Evolutionary conservation across 2,888 invertebrate species (phyloP).

Genomic region (Ypsolopha scabrella): DNA sequence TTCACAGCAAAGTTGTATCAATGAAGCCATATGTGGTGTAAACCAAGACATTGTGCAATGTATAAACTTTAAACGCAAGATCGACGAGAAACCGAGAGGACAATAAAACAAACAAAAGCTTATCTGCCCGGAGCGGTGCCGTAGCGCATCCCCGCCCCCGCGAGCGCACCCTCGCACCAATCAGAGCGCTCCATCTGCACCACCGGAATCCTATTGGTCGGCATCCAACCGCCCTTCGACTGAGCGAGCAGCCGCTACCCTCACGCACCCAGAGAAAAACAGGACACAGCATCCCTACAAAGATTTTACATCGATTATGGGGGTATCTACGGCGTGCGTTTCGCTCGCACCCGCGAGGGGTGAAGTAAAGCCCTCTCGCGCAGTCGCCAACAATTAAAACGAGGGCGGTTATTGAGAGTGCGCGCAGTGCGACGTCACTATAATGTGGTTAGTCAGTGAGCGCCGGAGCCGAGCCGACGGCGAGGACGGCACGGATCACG

Average conservation of each 20-base stretch:
- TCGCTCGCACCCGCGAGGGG: slow-evolving; percentile 54
- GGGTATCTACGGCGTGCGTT: slow-evolving; percentile 50
- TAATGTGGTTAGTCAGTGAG: slow-evolving; percentile 76
- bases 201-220: slow-evolving; percentile 11
- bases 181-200: slow-evolving; percentile 4
- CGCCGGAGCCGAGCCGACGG: slow-evolving; percentile 72
- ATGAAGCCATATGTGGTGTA: slow-evolving; percentile 37
- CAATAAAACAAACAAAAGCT: slow-evolving; percentile 68
- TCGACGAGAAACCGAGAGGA: slow-evolving; percentile 65
- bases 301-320: slow-evolving; percentile 63
- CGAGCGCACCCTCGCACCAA: slow-evolving; percentile 4
- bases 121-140: slow-evolving; percentile 47
- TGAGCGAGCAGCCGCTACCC: slow-evolving; percentile 10
- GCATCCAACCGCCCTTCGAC: slow-evolving; percentile 10
- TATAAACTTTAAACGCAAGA: slow-evolving; percentile 69
- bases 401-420: slow-evolving; percentile 47
- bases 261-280: slow-evolving; percentile 31
- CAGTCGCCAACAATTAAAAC: slow-evolving; percentile 66
- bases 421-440: slow-evolving; percentile 53
- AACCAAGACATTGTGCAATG: slow-evolving; percentile 68
- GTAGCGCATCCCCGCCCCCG: slow-evolving; percentile 4
- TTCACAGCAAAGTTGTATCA: not conserved
- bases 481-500: slow-evolving; percentile 27
- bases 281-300: slow-evolving; percentile 58
- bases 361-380: slow-evolving; percentile 51